These are phyloP conservation scores for Lithophane ornitopus DNA, from an alignment of 2,888 invertebrate species.

Conservation along the genomic window DNA sequence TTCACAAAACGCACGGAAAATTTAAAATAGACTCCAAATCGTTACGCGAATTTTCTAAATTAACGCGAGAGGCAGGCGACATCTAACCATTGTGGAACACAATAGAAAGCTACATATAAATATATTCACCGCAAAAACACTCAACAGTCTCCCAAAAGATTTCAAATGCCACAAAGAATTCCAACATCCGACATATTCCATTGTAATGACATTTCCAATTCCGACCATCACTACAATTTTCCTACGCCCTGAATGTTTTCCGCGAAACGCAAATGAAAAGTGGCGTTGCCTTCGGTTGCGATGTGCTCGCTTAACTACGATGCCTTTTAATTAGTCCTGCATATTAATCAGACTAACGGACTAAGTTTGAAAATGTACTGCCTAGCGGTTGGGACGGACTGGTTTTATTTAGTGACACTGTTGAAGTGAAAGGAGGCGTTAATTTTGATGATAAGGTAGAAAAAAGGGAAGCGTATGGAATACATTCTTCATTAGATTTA, in stretches of 20 bases:
- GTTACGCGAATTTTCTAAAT: too few species aligned
- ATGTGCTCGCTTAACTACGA: conserved; percentile 64
- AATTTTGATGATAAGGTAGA: neutral
- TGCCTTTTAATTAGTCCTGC: conserved; percentile 77
- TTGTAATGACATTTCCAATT: conserved; percentile 47
- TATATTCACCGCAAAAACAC: conserved; percentile 23
- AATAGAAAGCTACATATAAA: conserved; percentile 5
- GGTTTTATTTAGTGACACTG: conserved; percentile 20
- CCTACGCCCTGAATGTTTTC: conserved; percentile 59
- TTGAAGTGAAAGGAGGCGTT: neutral
- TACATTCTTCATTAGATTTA: neutral
- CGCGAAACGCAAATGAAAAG: conserved; percentile 65
- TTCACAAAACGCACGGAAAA: too few species aligned
- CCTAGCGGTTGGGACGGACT: conserved; percentile 34
- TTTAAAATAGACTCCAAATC: too few species aligned
- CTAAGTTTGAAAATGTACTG: conserved; percentile 65
- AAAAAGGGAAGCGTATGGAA: neutral
- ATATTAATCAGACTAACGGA: conserved; percentile 76
- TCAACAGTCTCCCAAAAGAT: conserved; percentile 28
- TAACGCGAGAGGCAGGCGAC: neutral
- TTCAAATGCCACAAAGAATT: conserved; percentile 26
- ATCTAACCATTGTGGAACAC: neutral
- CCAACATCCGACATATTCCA: conserved; percentile 21
- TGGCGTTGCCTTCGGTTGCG: conserved; percentile 58
- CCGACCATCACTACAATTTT: conserved; percentile 37